Evolutionary conservation across 2,797 vertebrate species (phyloP).

Genomic region (Gallinago nigripennis): DNA sequence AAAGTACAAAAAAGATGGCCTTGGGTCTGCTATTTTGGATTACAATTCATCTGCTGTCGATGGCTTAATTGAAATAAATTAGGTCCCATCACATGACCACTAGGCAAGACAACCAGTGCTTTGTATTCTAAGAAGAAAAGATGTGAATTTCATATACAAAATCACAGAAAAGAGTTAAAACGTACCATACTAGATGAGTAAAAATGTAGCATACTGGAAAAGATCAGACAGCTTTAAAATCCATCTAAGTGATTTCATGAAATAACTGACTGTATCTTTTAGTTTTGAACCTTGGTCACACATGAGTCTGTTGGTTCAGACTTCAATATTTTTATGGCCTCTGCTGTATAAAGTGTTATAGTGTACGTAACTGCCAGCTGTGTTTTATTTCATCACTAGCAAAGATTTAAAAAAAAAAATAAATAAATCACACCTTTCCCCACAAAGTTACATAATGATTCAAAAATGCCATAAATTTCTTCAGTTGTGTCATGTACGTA

Average conservation of each 20-base stretch:
- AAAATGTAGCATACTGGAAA: neutral
- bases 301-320: neutral
- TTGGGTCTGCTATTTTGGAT: neutral
- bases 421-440: neutral
- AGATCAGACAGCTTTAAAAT: neutral
- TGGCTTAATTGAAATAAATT: neutral
- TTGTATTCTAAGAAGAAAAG: neutral
- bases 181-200: neutral
- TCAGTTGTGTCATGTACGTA: neutral
- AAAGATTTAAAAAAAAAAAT: neutral
- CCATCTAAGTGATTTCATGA: neutral
- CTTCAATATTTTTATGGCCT: conserved; percentile 30
- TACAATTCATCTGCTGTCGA: neutral
- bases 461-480: neutral
- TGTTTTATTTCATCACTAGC: conserved; percentile 22
- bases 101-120: neutral
- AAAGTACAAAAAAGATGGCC: neutral
- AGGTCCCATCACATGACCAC: neutral
- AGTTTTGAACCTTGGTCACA: neutral
- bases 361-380: neutral
- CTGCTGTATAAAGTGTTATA: conserved; percentile 1
- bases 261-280: neutral
- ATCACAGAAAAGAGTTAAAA: neutral
- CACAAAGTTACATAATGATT: neutral
- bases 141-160: neutral